phyloP scores from a whole-genome alignment of 1,140 invertebrate genomes.

The Leptoteleia sp. region DNA sequence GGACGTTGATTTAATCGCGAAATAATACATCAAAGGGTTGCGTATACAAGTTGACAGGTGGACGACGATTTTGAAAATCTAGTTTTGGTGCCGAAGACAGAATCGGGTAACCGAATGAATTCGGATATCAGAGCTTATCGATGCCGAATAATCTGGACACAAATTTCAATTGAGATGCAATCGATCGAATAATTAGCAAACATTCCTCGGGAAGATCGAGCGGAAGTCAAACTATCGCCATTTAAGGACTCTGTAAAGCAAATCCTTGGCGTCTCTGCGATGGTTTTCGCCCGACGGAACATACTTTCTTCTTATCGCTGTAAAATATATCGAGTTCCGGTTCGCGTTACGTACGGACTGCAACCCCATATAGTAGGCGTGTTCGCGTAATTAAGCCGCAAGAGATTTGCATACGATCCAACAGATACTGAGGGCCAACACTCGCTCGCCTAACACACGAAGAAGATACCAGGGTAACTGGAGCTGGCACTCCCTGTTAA shows the following conservation, averaged over 20 bases:
- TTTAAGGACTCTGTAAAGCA: constrained; percentile 63
- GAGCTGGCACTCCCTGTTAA: constrained; percentile 70
- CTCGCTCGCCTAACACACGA: constrained; percentile 57
- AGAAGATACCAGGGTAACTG: constrained; percentile 71
- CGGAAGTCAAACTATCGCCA: constrained; percentile 42
- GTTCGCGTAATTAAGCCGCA: constrained; percentile 79
- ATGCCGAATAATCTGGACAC: constrained; percentile 46
- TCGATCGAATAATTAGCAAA: constrained; percentile 66
- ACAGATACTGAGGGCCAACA: constrained; percentile 68
- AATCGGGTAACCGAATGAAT: constrained; percentile 17
- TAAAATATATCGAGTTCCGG: constrained; percentile 76
- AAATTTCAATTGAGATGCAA: constrained; percentile 59
- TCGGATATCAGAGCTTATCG: constrained; percentile 40
- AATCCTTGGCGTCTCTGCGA: constrained; percentile 46
- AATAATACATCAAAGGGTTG: too few species aligned
- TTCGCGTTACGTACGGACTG: constrained; percentile 75
- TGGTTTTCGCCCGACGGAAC: constrained; percentile 49
- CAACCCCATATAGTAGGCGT: constrained; percentile 75
- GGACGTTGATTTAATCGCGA: too few species aligned
- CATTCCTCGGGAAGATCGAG: constrained; percentile 38
- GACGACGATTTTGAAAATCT: neutral
- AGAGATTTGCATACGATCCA: constrained; percentile 80
- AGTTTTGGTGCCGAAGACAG: constrained; percentile 14
- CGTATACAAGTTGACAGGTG: too few species aligned
- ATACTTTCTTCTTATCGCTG: constrained; percentile 74